Conservation (phyloP, 2,888 invertebrate species). For the Drosophila austrosaltans region DNA sequence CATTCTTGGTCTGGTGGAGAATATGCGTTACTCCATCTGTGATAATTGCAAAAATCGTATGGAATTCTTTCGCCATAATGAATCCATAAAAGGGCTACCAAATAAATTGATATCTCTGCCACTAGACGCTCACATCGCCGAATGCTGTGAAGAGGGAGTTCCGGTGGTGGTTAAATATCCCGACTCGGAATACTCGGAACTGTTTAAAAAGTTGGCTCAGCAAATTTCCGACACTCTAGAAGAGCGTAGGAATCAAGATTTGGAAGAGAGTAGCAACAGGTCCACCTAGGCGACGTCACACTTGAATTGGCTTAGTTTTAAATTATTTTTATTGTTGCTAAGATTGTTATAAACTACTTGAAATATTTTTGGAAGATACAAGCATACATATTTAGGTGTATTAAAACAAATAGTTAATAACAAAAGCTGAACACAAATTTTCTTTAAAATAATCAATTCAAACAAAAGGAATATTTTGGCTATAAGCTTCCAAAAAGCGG, state of each 20-base stretch:
- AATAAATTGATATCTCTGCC: slow-evolving; percentile 87
- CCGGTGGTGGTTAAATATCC: slow-evolving; percentile 80
- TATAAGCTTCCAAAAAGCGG: no score
- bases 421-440: not conserved
- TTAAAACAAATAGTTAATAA: not conserved
- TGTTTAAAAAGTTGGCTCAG: slow-evolving; percentile 53
- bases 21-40: slow-evolving; percentile 93
- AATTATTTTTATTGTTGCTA: slow-evolving; percentile 6
- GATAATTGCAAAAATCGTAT: slow-evolving; percentile 90
- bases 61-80: slow-evolving; percentile 87
- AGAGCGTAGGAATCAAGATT: not conserved
- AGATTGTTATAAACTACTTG: not conserved
- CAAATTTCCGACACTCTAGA: slow-evolving; percentile 50
- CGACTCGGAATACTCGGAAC: slow-evolving; percentile 75
- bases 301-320: not conserved
- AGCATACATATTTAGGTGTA: not conserved
- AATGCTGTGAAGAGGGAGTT: slow-evolving; percentile 81
- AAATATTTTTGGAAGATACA: not conserved
- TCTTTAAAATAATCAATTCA: no score
- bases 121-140: slow-evolving; percentile 78
- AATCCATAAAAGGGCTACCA: slow-evolving; percentile 80
- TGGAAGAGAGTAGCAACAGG: not conserved
- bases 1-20: slow-evolving; percentile 94
- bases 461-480: no score
- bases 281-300: not conserved